These are phyloP conservation scores for Adelosebastes latens DNA, from an alignment of 2,797 vertebrate genomes.

Conservation along the genomic window DNA sequence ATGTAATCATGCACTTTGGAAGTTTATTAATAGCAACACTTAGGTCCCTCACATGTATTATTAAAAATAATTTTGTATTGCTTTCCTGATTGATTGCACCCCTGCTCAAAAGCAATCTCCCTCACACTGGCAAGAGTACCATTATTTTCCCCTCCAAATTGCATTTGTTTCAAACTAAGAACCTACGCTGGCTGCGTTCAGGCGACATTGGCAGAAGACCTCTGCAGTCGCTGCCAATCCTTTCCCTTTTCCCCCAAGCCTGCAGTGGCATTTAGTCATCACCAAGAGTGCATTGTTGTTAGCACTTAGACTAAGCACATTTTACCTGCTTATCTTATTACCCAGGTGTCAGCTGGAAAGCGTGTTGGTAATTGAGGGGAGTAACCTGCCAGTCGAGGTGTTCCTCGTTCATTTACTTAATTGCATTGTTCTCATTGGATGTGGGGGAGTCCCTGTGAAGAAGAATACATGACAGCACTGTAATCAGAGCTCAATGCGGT, in stretches of 20 bases:
- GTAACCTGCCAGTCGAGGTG: conserved; percentile 61
- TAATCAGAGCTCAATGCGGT: conserved; percentile 40
- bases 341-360: conserved; percentile 61
- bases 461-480: conserved; percentile 50
- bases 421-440: conserved; percentile 55
- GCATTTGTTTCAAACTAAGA: conserved; percentile 58
- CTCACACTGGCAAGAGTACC: neutral
- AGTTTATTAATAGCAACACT: conserved; percentile 37
- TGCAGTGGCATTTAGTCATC: conserved; percentile 59
- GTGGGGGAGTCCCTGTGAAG: conserved; percentile 5
- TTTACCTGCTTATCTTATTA: conserved; percentile 78
- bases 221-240: conserved; percentile 59
- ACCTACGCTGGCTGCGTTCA: conserved; percentile 41
- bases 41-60: conserved; percentile 10
- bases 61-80: conserved; percentile 18
- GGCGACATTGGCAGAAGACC: conserved; percentile 52
- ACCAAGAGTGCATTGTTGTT: conserved; percentile 72
- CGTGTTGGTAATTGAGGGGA: conserved; percentile 66
- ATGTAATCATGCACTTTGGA: conserved; percentile 25
- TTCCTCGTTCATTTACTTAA: conserved; percentile 65
- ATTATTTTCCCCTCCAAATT: conserved; percentile 44
- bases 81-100: conserved; percentile 12
- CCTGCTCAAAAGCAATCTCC: conserved; percentile 19
- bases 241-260: conserved; percentile 43
- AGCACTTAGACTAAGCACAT: conserved; percentile 71